Evolutionary conservation across 2,888 invertebrate genomes (phyloP).

Genomic region (Agrotis ipsilon): DNA sequence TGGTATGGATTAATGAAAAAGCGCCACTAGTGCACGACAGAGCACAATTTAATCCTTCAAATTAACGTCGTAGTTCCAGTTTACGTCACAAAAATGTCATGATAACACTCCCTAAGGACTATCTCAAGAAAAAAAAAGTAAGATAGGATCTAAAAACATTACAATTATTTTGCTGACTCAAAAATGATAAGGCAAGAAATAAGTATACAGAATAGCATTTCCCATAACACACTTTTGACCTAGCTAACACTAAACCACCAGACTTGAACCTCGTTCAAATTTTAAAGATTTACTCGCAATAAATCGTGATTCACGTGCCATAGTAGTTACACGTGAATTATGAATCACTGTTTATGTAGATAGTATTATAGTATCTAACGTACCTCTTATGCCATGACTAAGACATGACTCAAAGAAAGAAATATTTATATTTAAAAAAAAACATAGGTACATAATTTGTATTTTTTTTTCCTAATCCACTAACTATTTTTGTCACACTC

Average conservation of each 20-base stretch:
- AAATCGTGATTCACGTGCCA: constrained; percentile 39
- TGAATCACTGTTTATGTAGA: constrained; percentile 33
- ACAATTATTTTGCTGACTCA: too few relatives aligned
- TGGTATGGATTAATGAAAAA: too few relatives aligned
- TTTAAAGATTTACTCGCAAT: constrained; percentile 4
- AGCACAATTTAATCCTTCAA: too few relatives aligned
- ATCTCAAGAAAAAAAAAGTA: background rate
- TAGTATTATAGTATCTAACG: constrained; percentile 1
- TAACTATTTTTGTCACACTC: background rate
- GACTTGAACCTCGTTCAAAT: background rate
- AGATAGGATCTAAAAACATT: background rate
- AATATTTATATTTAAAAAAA: too few relatives aligned
- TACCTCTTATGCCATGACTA: background rate
- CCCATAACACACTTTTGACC: background rate
- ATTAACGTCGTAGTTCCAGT: too few relatives aligned
- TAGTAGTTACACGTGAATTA: background rate
- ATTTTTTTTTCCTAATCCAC: background rate
- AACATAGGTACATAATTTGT: too few relatives aligned
- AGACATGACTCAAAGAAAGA: constrained; percentile 12
- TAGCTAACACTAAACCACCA: background rate
- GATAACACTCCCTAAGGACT: too few relatives aligned
- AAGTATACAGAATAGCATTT: background rate
- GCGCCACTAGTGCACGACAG: too few relatives aligned
- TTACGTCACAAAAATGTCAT: too few relatives aligned
- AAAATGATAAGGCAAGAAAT: too few relatives aligned